Evolutionary conservation across 2,888 invertebrate species (phyloP), one percentile per base, ranked within the genome.

Genomic region (Andrena haemorrhoa): DNA sequence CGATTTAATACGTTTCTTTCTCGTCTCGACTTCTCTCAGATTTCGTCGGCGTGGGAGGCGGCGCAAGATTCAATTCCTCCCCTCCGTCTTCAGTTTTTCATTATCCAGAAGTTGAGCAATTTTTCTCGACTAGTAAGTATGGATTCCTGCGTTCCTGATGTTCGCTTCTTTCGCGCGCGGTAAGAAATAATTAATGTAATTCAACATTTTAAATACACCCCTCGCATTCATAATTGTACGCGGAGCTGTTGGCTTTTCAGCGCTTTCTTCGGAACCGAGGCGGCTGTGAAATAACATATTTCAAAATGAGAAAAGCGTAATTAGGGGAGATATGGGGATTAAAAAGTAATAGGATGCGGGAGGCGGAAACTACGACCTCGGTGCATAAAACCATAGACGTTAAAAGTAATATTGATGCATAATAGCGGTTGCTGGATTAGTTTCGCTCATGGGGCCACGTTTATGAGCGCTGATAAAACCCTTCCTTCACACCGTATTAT

Each of bases 381-480:
- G 31, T 31, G 51, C 79, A 63, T 81, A 70, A 81, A 81, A 60
- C 64, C 26, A 58, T 64, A 72, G 63, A 75, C n/a, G 23, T 76
- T 66, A 68, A 64, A 72, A 76, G 72, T 51, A 31, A 82, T 80
- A 73, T 75, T 65, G 72, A 69, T 76, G 74, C 70, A 68, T 81
- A 75, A 66, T 26, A 23, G n/a, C 53, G 33, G 63, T 16, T 20
- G n/a, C 23, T 58, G 31, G 70, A 83, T 83, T 76, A 81, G 60
- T 63, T 49, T 65, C 49, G 69, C 29, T 65, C 56, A 56, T 49
- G 65, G 20, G 10, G 12, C 31, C 4, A 26, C 47, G 33, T 81
- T 82, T 81, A 82, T 29, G 68, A 53, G 53, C 51, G 60, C 23
- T n/a, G 69, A 26, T 81, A 81, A 82, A 82, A 71, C 51, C 51